phyloP scores from a whole-genome alignment of 1,140 invertebrate species.

The Drosophila parabipectinata region DNA sequence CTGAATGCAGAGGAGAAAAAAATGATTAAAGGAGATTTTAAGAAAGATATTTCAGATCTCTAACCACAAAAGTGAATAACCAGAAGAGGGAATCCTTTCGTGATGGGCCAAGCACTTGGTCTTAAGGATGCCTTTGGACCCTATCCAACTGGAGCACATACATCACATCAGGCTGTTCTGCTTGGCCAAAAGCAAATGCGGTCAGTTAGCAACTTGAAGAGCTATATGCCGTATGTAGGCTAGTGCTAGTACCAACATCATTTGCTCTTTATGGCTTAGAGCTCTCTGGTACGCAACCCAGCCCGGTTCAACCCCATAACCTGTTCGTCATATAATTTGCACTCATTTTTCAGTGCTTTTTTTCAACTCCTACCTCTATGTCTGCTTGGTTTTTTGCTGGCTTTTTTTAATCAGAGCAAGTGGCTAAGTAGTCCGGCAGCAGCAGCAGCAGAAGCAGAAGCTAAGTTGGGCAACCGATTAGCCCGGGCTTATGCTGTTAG shows the following conservation, averaged over 20 bases:
- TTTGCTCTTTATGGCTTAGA: constrained; percentile 47
- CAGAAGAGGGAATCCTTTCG: not conserved
- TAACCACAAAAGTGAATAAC: not conserved
- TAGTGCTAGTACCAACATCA: constrained; percentile 59
- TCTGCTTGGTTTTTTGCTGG: constrained; percentile 20
- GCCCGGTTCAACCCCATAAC: constrained; percentile 45
- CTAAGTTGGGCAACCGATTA: constrained; percentile 64
- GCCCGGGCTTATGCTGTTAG: constrained; percentile 34
- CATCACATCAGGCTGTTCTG: constrained; percentile 21
- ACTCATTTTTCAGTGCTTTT: constrained; percentile 37
- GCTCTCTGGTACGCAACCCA: constrained; percentile 29
- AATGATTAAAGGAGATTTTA: not conserved
- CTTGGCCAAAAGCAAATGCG: constrained; percentile 47
- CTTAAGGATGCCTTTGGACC: constrained; percentile 48
- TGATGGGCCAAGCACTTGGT: constrained; percentile 30
- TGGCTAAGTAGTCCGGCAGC: constrained; percentile 43
- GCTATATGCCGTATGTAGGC: constrained; percentile 45
- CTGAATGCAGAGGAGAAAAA: too few species aligned
- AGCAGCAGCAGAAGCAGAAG: constrained; percentile 1
- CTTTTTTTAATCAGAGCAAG: constrained; percentile 76
- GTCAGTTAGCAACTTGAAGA: constrained; percentile 50
- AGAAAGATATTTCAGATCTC: not conserved
- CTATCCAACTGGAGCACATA: constrained; percentile 58
- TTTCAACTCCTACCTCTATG: constrained; percentile 12
- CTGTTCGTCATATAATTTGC: constrained; percentile 70